Base-by-base conservation (phyloP, 2,797 vertebrate genomes). In the Numenius phaeopus region DNA sequence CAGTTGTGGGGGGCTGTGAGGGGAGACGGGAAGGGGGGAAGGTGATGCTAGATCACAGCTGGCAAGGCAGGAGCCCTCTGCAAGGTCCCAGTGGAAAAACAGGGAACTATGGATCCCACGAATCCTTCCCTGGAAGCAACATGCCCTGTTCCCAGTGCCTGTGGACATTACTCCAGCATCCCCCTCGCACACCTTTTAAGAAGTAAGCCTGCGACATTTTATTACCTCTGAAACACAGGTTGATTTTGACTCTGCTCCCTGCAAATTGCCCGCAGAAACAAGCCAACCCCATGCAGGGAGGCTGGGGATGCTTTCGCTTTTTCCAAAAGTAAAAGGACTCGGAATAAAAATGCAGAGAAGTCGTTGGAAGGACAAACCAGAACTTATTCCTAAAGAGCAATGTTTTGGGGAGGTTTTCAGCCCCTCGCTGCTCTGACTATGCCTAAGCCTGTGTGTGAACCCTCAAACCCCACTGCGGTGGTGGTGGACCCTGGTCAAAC, bases 131-230 rank as follows among this genome's bases (percentile, higher is more conserved):
- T 0, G 1, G 50, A 14, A 65, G 29, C 13, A 65, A 7, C 11
- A 0, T 0, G 1, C 13, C 0, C 40, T 5, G 29, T 23, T 65
- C 40, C 29, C 22, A 14, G 29, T 32, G 62, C 40, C 40, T 14
- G 14, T 5, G 20, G 62, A 19, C 16, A 9, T 44, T 22, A 22
- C 13, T 22, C 40, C 40, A 65, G 40, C 62, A 16, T 44, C 20
- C 29, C 30, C 62, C 62, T 42, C 9, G 3, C 40, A 16, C 19
- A 7, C 20, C 39, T 44, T 29, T 20, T 20, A 19, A 29, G 39
- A 40, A 62, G 6, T 29, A 27, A 62, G 39, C 61, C 61, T 29
- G 39, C 6, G 5, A 40, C 27, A 30, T 30, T 20, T 64, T 21
- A 29, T 7, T 32, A 44, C 62, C 40, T 44, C 62, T 23, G 40